Percentiles rank a stretch among this genome's conserved stretches.
phyloP scores from a whole-genome alignment of 2,797 vertebrate species.

The Onychomys torridus region DNA sequence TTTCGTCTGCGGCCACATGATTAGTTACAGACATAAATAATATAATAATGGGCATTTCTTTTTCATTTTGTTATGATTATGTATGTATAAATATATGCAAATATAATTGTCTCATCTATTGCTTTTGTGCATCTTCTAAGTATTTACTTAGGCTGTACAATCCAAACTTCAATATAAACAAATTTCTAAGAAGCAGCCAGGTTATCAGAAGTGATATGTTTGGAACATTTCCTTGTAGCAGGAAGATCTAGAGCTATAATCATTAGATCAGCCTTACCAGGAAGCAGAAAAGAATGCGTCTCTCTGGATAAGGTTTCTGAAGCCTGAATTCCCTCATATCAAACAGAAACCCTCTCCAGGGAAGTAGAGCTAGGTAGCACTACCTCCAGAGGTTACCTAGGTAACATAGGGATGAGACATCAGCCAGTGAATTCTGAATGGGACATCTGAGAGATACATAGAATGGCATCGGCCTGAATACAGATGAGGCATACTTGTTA shows the following conservation, averaged over 20 bases:
- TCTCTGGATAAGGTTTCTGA: slow-evolving; percentile 12
- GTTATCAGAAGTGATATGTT: neutral
- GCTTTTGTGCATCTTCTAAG: neutral
- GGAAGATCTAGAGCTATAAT: neutral
- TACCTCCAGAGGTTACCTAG: neutral
- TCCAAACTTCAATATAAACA: neutral
- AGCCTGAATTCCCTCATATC: neutral
- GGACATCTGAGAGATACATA: neutral
- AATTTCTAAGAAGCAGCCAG: slow-evolving; percentile 33
- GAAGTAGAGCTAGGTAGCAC: neutral
- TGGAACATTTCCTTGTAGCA: neutral
- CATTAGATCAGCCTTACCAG: neutral
- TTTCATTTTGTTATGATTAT: neutral
- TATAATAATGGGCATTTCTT: neutral
- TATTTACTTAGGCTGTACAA: neutral
- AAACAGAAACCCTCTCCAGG: neutral
- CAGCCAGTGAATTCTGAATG: neutral
- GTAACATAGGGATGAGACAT: neutral
- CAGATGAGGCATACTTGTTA: neutral
- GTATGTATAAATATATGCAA: neutral
- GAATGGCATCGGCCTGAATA: neutral
- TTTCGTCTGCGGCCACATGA: neutral
- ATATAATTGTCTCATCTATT: neutral
- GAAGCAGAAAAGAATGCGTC: neutral
- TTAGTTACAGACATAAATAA: neutral